phyloP scores from a whole-genome alignment of 2,797 vertebrate genomes.

The Furcifer pardalis region DNA sequence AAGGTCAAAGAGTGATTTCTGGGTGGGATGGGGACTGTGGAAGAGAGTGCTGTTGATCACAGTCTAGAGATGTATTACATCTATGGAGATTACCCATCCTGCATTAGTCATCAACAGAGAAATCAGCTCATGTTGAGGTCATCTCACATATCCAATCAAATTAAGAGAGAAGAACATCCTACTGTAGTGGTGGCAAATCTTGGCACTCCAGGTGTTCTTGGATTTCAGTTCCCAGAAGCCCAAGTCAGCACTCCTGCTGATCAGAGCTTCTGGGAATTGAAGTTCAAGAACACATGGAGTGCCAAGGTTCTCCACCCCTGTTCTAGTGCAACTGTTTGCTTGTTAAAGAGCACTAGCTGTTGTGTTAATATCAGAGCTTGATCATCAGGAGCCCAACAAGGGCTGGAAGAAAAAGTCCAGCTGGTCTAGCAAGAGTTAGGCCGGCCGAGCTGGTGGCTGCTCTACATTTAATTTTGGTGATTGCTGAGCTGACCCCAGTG shows the following conservation, averaged over 20 bases:
- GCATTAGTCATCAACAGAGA: neutral
- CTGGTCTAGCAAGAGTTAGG: neutral
- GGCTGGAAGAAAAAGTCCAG: neutral
- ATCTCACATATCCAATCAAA: neutral
- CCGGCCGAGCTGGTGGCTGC: neutral
- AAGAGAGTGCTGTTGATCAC: no score
- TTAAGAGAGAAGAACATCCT: neutral
- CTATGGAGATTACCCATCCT: neutral
- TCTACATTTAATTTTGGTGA: constrained; percentile 23
- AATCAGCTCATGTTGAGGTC: neutral
- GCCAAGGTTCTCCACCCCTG: no score
- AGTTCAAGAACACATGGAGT: no score
- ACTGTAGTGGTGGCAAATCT: no score
- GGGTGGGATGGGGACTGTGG: no score
- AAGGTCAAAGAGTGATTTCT: no score
- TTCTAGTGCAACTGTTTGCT: neutral
- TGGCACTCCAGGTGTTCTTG: no score
- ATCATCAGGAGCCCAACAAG: neutral
- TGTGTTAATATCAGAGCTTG: neutral
- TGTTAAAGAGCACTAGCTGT: neutral
- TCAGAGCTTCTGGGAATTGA: no score
- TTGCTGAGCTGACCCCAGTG: neutral
- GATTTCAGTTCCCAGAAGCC: no score
- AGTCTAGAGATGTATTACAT: no score
- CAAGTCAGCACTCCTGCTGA: no score